Conservation (phyloP, 2,113 vertebrate species). For the Taurulus bubalis region DNA sequence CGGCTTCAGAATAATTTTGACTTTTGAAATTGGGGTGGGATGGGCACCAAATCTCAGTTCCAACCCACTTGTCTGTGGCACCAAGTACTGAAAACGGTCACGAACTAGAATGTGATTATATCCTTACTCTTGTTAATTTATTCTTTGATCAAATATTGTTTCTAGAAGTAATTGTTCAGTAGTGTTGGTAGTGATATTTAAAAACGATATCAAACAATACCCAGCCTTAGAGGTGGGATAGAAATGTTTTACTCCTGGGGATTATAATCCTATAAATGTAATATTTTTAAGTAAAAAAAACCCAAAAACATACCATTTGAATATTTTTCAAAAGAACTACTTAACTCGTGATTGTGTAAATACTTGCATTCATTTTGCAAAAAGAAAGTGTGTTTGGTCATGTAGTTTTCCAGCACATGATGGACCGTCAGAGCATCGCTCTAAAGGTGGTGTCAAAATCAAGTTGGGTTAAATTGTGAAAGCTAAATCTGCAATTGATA, state of each 20-base stretch:
- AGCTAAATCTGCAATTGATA: neutral
- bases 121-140: neutral
- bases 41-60: slow-evolving; percentile 21
- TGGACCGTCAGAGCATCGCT: too few relatives aligned
- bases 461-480: neutral
- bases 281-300: neutral
- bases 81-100: neutral
- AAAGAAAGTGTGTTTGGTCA: neutral
- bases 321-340: too few relatives aligned
- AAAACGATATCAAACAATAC: neutral
- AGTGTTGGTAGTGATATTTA: neutral
- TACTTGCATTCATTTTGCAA: too few relatives aligned
- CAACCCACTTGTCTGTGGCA: neutral
- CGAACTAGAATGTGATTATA: neutral
- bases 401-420: neutral
- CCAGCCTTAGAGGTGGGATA: neutral
- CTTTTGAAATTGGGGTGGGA: slow-evolving; percentile 23
- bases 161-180: neutral
- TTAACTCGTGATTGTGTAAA: too few relatives aligned
- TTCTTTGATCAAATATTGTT: neutral
- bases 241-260: neutral
- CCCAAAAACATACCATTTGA: slow-evolving; percentile 17
- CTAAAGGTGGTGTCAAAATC: neutral
- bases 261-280: neutral
- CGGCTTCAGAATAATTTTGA: slow-evolving; percentile 44